Base-by-base conservation (phyloP, 2,888 invertebrate genomes). In the Hypolimnas misippus region DNA sequence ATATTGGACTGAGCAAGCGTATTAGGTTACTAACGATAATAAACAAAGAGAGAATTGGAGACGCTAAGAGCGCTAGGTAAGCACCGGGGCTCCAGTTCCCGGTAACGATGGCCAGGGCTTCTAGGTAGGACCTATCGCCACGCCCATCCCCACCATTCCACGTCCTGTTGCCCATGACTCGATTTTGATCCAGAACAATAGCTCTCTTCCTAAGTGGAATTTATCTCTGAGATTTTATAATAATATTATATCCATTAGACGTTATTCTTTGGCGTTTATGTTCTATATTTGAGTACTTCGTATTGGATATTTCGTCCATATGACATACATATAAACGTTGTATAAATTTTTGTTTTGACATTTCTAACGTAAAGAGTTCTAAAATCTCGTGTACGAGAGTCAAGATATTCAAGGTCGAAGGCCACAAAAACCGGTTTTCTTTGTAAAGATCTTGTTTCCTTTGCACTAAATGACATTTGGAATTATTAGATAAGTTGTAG, bases 141-240 rank as follows among this genome's bases (percentile, higher is more conserved):
- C 67, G 64, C 64, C 62, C 58, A 56, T 38, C 49, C 42, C 19
- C 54, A 52, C 50, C 49, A 53, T 31, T 19, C n/a, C 19, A 17
- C 17, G 19, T 19, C 19, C 19, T 25, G 14, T 33, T 44, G 6
- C 21, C 29, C 10, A 25, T 52, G 52, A 52, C 58, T 50, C 21
- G 17, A 44, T 44, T 58, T 58, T 44, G 33, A n/a, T 6, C 21
- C 14, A 31, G 16, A 31, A 31, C 19, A 58, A 52, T n/a, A 57
- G 14, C 29, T 16, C 5, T 19, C 21, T 6, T 0, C 35, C 14
- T 17, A 10, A 21, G 14, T 10, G 17, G 19, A 44, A 4, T 44
- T 31, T 33, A 33, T 33, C 33, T 33, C 10, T 33, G 33, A 33
- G 2, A 33, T 8, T 4, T 33, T 25, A 25, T 2, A 25, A 25